phyloP scores from a whole-genome alignment of 2,797 vertebrate species.

The Enteromius treurensis region DNA sequence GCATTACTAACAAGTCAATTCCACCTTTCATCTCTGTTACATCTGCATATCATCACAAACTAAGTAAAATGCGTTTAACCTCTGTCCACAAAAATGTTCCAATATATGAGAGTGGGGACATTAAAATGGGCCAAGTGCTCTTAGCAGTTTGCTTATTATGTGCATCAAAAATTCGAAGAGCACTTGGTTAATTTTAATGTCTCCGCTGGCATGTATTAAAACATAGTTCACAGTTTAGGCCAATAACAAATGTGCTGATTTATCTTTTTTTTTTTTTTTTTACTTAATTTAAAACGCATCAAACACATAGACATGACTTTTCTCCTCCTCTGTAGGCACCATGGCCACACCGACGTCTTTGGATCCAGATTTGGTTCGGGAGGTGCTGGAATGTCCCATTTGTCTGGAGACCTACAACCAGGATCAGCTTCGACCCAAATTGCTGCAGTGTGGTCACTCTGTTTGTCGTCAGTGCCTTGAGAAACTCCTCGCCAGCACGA shows the following conservation, averaged over 20 bases:
- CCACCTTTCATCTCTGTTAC: not conserved
- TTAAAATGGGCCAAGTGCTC: not conserved
- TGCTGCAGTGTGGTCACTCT: slow-evolving; percentile 94
- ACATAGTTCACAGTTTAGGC: not conserved
- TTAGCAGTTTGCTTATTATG: not conserved
- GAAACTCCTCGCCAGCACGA: slow-evolving; percentile 92
- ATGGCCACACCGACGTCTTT: slow-evolving; percentile 86
- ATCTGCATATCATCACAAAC: not conserved
- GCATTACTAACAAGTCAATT: not conserved
- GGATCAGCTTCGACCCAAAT: slow-evolving; percentile 91
- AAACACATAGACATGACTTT: slow-evolving; percentile 19
- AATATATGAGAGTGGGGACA: not conserved
- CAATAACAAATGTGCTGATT: not conserved
- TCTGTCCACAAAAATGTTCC: not conserved
- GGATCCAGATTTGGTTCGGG: slow-evolving; percentile 91
- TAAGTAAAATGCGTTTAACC: not conserved
- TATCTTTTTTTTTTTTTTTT: not conserved
- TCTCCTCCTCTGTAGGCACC: slow-evolving; percentile 40
- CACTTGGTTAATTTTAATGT: not conserved
- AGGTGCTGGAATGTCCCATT: slow-evolving; percentile 97
- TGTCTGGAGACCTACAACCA: slow-evolving; percentile 95
- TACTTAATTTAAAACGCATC: not conserved
- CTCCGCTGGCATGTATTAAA: no score
- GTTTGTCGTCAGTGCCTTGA: slow-evolving; percentile 95
- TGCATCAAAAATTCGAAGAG: not conserved